Conservation (phyloP, 2,888 invertebrate genomes). For the Xanthia togata region DNA sequence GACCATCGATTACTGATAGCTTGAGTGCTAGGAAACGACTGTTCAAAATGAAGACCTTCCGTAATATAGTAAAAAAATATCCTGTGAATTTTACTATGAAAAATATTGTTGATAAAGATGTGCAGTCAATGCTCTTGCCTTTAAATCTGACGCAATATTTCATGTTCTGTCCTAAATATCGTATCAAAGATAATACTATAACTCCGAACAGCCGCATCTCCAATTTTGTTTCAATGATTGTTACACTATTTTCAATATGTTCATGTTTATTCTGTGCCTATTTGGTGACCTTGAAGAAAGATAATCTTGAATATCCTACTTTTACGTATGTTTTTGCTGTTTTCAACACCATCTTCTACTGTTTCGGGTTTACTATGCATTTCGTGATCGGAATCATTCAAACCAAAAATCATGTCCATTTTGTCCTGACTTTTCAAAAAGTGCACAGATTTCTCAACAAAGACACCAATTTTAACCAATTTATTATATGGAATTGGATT, state of each 20-base stretch:
- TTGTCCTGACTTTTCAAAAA: conserved; percentile 34
- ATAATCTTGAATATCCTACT: neutral
- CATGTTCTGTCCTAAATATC: conserved; percentile 18
- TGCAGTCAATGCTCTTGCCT: conserved; percentile 21
- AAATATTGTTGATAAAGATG: conserved; percentile 12
- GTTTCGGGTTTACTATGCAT: conserved; percentile 10
- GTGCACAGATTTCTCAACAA: conserved; percentile 32
- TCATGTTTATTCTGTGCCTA: neutral
- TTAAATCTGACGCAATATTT: conserved; percentile 23
- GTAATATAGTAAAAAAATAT: neutral
- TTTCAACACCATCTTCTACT: neutral
- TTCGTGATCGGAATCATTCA: conserved; percentile 1
- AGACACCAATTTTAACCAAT: neutral
- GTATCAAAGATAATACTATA: conserved; percentile 5
- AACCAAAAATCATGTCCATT: conserved; percentile 9
- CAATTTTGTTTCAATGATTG: neutral
- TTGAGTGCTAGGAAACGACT: neutral
- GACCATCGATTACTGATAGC: neutral
- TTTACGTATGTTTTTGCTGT: neutral
- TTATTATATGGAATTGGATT: conserved; percentile 41
- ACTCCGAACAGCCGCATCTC: conserved; percentile 5
- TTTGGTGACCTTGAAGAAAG: neutral
- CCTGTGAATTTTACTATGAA: neutral
- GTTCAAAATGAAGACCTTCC: neutral
- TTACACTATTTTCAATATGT: neutral